Base-by-base conservation (phyloP, 2,113 vertebrate genomes). In the Labeo rohita region DNA sequence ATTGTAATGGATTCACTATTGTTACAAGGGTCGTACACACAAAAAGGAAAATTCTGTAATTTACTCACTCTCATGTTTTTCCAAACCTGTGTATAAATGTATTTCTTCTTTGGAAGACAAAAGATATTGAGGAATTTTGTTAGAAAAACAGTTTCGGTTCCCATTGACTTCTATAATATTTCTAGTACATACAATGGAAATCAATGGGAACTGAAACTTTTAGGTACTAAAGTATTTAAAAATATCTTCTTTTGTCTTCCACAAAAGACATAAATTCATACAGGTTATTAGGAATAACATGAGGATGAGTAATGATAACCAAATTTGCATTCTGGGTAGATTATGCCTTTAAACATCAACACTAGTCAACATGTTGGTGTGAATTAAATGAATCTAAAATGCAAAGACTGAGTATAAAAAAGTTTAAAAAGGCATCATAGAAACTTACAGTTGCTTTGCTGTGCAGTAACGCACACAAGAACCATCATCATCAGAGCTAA, bases 401-500 rank as follows among this genome's bases (percentile, higher is more conserved):
- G 28, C 10, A 66, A 36, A 34, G 13, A 36, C 6, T 66, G 28
- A 34, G 11, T 36, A 1, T 39, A 68, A 47, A 39, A 7, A 18
- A 11, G 6, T 13, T 1, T 28, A 6, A 4, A 39, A 2, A 73
- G 34, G 34, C 13, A 28, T 28, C 3, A 78, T 59, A 6, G 9
- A 28, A 11, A 76, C 72, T 84, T 34, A 84, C 72, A 56, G 61
- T 7, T 16, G 47, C 10, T 61, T n/a, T 65, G 75, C 75, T 85
- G 75, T 0, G 2, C 75, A 28, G 66, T 45, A 63, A 65, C 75
- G 5, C 56, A 80, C 21, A 80, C 78, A 80, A 80, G 56, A 63
- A 63, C 56, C 50, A 79, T 59, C 56, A 65, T 43, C 78, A 80
- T 47, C 12, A 80, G 43, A 80, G 78, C 43, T 80, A 47, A 47